These are phyloP conservation scores for Ploceus nigricollis DNA, from an alignment of 2,113 vertebrate species.

Conservation along the genomic window DNA sequence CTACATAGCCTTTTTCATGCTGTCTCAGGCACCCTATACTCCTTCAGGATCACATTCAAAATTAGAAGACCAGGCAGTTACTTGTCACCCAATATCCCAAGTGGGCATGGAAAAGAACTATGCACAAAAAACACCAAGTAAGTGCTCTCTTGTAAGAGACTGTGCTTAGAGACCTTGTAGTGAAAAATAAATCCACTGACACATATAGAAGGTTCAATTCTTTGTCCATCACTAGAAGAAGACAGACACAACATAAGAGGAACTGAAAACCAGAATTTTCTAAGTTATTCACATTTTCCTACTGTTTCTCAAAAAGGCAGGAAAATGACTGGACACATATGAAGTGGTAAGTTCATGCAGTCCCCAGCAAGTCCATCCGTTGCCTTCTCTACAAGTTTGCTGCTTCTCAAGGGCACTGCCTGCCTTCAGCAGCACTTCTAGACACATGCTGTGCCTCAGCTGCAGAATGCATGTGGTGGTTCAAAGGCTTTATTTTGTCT, in stretches of 20 bases:
- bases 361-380: neutral
- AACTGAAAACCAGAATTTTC: neutral
- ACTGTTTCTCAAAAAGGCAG: neutral
- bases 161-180: neutral
- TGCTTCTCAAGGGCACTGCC: neutral
- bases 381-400: neutral
- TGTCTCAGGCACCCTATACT: neutral
- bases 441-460: fast-evolving
- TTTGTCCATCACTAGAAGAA: neutral
- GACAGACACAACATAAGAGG: neutral
- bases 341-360: neutral
- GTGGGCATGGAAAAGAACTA: neutral
- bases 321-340: neutral
- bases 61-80: neutral
- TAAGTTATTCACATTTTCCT: neutral
- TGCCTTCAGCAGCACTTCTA: neutral
- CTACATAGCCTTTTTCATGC: neutral
- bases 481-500: neutral
- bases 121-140: neutral
- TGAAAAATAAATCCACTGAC: neutral
- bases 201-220: neutral
- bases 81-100: neutral
- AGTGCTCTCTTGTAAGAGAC: neutral
- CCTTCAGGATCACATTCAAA: neutral
- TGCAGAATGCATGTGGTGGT: fast-evolving